These are phyloP conservation scores for Acipenser ruthenus DNA, from an alignment of 2,797 vertebrate species.

Conservation along the genomic window DNA sequence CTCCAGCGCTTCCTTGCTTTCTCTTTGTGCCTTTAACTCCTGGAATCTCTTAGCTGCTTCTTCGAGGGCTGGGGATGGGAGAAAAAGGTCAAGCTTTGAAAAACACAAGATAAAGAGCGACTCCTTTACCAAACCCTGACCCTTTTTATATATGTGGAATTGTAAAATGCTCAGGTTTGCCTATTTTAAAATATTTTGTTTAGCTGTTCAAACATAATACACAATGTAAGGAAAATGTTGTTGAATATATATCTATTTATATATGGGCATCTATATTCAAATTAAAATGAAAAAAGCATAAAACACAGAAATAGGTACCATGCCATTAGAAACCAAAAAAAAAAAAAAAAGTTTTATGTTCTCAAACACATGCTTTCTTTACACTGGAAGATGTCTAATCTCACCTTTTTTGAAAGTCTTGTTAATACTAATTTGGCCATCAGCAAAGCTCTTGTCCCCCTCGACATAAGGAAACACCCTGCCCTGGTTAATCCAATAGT, in stretches of 20 bases:
- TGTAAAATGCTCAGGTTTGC: too few species aligned
- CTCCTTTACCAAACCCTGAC: too few species aligned
- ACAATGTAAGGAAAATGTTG: too few species aligned
- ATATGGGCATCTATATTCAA: too few species aligned
- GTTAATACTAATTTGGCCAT: conserved; percentile 95
- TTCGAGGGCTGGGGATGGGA: conserved; percentile 72
- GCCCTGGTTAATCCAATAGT: conserved; percentile 97
- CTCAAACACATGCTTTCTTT: conserved; percentile 28
- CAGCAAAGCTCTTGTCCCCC: conserved; percentile 95
- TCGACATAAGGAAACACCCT: conserved; percentile 96
- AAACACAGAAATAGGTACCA: too few species aligned
- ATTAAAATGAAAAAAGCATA: too few species aligned
- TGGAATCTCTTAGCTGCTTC: conserved; percentile 94
- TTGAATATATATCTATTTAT: too few species aligned
- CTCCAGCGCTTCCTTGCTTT: conserved; percentile 92
- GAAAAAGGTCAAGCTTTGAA: neutral
- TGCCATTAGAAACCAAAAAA: conserved; percentile 18
- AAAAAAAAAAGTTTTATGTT: neutral
- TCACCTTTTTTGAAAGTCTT: conserved; percentile 98
- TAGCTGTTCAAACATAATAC: too few species aligned
- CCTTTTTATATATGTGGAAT: too few species aligned
- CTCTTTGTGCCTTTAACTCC: conserved; percentile 93
- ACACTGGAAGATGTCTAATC: conserved; percentile 27
- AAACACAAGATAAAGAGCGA: too few species aligned
- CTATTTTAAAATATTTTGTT: too few species aligned